phyloP scores from a whole-genome alignment of 2,888 invertebrate genomes.

The Tortrix viridana region DNA sequence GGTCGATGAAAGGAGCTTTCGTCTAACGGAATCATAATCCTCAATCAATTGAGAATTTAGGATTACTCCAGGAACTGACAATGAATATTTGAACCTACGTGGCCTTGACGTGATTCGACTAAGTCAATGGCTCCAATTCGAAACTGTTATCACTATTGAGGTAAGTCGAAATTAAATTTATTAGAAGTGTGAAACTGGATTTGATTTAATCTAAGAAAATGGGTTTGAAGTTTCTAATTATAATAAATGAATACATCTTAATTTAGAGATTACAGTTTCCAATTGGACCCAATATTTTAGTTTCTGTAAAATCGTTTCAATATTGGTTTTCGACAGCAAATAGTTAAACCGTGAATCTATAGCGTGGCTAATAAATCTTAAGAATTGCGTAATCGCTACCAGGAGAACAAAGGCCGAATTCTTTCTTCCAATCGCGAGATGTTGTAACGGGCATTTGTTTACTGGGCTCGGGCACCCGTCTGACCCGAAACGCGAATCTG shows the following conservation, averaged over 20 bases:
- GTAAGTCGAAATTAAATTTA: too few species aligned
- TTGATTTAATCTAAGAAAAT: too few species aligned
- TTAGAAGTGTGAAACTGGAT: too few species aligned
- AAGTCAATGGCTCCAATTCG: neutral
- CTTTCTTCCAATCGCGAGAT: slow-evolving; percentile 60
- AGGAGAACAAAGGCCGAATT: slow-evolving; percentile 39
- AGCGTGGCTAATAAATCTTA: slow-evolving; percentile 28
- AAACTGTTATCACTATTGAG: too few species aligned
- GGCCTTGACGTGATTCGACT: neutral
- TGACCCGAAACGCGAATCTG: slow-evolving; percentile 83
- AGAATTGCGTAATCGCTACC: slow-evolving; percentile 29
- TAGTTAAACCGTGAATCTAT: slow-evolving; percentile 20
- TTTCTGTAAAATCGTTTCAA: neutral
- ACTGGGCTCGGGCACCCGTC: slow-evolving; percentile 67
- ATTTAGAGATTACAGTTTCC: too few species aligned
- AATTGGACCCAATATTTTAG: neutral
- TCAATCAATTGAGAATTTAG: slow-evolving; percentile 5
- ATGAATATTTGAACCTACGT: neutral
- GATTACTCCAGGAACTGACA: neutral
- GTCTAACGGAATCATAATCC: slow-evolving; percentile 5
- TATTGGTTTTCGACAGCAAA: neutral
- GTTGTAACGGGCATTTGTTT: slow-evolving; percentile 76
- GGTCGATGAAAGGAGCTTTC: slow-evolving; percentile 3
- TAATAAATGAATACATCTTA: too few species aligned
- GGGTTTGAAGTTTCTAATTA: too few species aligned